These are phyloP conservation scores for Myocastor coypus DNA, from an alignment of 2,113 vertebrate genomes.

Conservation along the genomic window DNA sequence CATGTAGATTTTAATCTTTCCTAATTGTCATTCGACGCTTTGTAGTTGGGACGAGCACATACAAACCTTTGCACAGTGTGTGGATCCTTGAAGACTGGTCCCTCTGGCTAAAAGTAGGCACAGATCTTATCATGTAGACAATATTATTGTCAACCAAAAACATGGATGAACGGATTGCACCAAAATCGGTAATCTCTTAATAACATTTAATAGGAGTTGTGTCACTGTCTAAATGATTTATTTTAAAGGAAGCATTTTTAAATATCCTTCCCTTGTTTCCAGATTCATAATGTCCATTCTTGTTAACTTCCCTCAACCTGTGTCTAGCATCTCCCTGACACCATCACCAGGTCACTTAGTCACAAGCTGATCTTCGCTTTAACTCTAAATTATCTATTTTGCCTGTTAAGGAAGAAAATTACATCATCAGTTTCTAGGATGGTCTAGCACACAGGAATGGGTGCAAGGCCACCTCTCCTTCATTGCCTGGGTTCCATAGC, in stretches of 20 bases:
- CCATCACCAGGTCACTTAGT: background rate
- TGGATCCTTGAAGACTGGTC: background rate
- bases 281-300: background rate
- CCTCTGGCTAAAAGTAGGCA: background rate
- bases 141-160: constrained; percentile 8
- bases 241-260: background rate
- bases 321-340: background rate
- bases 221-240: background rate
- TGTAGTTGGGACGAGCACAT: background rate
- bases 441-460: background rate
- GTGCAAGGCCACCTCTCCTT: background rate
- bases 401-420: background rate
- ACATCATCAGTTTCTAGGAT: background rate
- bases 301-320: background rate
- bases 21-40: background rate
- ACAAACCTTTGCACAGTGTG: background rate
- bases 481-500: background rate
- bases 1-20: background rate
- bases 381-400: constrained; percentile 8
- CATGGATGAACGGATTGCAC: background rate
- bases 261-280: background rate
- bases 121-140: background rate
- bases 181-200: no score
- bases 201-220: background rate
- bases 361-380: background rate